These are phyloP conservation scores for Aplodontia rufa DNA, from an alignment of 2,113 vertebrate genomes.

Conservation along the genomic window DNA sequence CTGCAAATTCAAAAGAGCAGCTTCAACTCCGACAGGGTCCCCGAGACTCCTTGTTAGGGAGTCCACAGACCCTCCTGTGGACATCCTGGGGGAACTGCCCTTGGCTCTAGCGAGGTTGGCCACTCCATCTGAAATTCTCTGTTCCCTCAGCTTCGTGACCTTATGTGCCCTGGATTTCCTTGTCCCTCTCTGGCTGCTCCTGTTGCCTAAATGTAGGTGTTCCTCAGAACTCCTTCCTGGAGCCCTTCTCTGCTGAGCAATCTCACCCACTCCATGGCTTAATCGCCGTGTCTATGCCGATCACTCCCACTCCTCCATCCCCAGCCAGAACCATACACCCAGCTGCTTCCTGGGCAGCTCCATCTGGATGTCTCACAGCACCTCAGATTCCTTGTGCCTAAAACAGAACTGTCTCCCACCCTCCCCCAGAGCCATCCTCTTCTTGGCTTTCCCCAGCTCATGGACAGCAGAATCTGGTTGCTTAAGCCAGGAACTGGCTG, in stretches of 20 bases:
- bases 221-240: background rate
- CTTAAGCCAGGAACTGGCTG: background rate
- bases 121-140: background rate
- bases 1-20: too few species aligned
- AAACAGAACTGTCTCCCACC: constrained; percentile 60
- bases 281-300: background rate
- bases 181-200: background rate
- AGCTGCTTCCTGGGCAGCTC: constrained; percentile 62
- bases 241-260: background rate
- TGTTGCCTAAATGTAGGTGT: background rate
- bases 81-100: background rate
- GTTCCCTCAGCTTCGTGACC: background rate
- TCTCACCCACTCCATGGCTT: background rate
- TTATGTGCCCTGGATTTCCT: background rate
- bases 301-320: background rate
- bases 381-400: constrained; percentile 37
- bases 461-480: background rate
- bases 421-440: background rate
- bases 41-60: background rate
- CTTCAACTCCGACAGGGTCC: background rate
- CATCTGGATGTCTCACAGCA: constrained; percentile 62
- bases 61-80: background rate
- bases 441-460: background rate
- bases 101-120: background rate
- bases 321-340: background rate